phyloP scores from a whole-genome alignment of 2,797 vertebrate species.

The Gastrophryne carolinensis region DNA sequence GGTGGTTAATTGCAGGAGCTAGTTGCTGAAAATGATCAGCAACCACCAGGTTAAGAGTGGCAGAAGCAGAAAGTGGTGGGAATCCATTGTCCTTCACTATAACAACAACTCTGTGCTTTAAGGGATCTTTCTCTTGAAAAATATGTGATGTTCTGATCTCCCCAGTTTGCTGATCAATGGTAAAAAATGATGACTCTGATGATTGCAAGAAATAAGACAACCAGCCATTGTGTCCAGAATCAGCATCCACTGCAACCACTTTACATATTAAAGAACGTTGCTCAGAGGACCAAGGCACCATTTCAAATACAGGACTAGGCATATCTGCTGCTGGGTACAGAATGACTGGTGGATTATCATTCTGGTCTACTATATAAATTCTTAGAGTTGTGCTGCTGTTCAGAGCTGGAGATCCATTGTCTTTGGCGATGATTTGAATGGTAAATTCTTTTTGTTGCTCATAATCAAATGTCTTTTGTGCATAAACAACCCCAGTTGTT shows the following conservation, averaged over 20 bases:
- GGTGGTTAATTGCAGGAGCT: slow-evolving; percentile 52
- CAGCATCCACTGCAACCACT: slow-evolving; percentile 72
- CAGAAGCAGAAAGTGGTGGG: slow-evolving; percentile 54
- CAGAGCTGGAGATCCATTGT: slow-evolving; percentile 61
- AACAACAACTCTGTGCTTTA: slow-evolving; percentile 48
- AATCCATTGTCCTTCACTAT: slow-evolving; percentile 60
- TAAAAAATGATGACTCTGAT: slow-evolving; percentile 45
- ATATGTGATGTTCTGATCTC: slow-evolving; percentile 56
- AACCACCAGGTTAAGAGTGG: slow-evolving; percentile 53
- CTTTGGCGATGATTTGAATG: slow-evolving; percentile 58
- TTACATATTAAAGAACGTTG: slow-evolving; percentile 74
- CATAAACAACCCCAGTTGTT: slow-evolving; percentile 58
- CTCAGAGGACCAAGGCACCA: slow-evolving; percentile 73
- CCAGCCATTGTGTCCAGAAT: slow-evolving; percentile 59
- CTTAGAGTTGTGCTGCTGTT: slow-evolving; percentile 58
- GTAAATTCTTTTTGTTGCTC: slow-evolving; percentile 65
- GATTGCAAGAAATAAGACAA: slow-evolving; percentile 52
- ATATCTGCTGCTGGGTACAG: slow-evolving; percentile 56
- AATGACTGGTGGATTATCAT: slow-evolving; percentile 62
- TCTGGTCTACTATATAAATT: slow-evolving; percentile 59
- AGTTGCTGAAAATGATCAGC: slow-evolving; percentile 58
- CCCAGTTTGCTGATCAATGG: slow-evolving; percentile 53
- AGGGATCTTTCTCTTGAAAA: slow-evolving; percentile 55
- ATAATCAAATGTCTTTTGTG: slow-evolving; percentile 72
- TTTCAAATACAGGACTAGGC: slow-evolving; percentile 60